These are phyloP conservation scores for Aviceda subcristata DNA, from an alignment of 2,113 vertebrate species.

Conservation along the genomic window DNA sequence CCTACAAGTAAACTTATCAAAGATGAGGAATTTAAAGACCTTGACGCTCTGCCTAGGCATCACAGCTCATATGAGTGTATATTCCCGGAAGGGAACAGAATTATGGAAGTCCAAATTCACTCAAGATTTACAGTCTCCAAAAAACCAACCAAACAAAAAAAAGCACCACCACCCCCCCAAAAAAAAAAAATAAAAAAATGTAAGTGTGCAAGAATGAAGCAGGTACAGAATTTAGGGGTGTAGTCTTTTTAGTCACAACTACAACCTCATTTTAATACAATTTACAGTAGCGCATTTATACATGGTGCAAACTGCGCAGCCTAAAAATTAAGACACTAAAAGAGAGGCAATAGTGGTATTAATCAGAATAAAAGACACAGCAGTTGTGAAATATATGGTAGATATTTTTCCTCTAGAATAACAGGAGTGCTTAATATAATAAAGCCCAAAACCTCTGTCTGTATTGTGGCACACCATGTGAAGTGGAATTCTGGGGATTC, in stretches of 20 bases:
- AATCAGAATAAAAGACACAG: neutral
- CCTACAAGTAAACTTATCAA: neutral
- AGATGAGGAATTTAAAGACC: neutral
- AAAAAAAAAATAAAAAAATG: neutral
- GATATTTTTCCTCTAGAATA: neutral
- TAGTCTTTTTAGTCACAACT: neutral
- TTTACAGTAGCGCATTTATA: neutral
- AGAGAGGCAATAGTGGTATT: neutral
- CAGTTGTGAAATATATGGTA: neutral
- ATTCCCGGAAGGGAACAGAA: neutral
- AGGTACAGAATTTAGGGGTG: fast-evolving
- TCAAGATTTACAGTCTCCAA: neutral
- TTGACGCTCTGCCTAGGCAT: neutral
- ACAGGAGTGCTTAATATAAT: neutral
- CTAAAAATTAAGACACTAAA: neutral
- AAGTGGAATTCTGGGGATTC: neutral
- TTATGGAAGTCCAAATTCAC: neutral
- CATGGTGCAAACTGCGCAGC: neutral
- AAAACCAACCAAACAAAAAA: neutral
- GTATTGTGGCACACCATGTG: fast-evolving
- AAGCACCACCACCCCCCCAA: no score
- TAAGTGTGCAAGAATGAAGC: neutral
- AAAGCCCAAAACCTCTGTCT: neutral
- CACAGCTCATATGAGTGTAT: neutral
- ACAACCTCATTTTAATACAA: neutral